Conservation (phyloP, 2,888 invertebrate species). For the Cerastoderma edule region DNA sequence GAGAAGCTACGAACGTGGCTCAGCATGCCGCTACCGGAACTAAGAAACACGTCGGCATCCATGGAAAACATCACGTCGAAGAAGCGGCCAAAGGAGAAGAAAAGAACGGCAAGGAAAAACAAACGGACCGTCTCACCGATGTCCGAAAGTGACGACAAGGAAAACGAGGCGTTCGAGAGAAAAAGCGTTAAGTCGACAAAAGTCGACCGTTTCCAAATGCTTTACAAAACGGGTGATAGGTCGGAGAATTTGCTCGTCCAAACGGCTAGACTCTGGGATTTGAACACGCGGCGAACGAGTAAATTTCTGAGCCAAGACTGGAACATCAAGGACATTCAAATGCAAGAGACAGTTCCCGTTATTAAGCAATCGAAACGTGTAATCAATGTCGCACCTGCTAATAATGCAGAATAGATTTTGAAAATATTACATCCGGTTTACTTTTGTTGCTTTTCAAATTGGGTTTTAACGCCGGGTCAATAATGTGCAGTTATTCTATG, state of each 20-base stretch:
- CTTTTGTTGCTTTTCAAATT: too few relatives aligned
- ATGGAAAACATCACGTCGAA: neutral
- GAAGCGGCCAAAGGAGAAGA: neutral
- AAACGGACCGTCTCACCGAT: conserved; percentile 22
- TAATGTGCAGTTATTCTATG: too few relatives aligned
- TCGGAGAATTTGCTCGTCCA: conserved; percentile 30
- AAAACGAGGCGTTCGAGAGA: conserved; percentile 31
- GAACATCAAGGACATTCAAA: conserved; percentile 22
- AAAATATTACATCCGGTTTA: too few relatives aligned
- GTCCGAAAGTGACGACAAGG: conserved; percentile 38
- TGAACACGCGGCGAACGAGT: conserved; percentile 36
- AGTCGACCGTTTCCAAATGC: conserved; percentile 44
- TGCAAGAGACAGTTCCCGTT: conserved; percentile 18
- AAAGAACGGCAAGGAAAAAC: conserved; percentile 4
- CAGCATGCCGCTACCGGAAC: conserved; percentile 53
- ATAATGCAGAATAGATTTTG: too few relatives aligned
- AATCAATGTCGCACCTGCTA: conserved; percentile 11
- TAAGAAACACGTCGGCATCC: conserved; percentile 5
- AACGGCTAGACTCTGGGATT: conserved; percentile 40
- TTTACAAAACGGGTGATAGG: conserved; percentile 46
- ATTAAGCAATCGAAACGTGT: conserved; percentile 3
- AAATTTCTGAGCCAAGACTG: conserved; percentile 49
- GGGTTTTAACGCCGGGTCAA: too few relatives aligned
- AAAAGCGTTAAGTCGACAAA: conserved; percentile 42
- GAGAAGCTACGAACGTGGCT: conserved; percentile 43